These are phyloP conservation scores for Paguma larvata DNA, from an alignment of 2,797 vertebrate genomes.

Conservation along the genomic window DNA sequence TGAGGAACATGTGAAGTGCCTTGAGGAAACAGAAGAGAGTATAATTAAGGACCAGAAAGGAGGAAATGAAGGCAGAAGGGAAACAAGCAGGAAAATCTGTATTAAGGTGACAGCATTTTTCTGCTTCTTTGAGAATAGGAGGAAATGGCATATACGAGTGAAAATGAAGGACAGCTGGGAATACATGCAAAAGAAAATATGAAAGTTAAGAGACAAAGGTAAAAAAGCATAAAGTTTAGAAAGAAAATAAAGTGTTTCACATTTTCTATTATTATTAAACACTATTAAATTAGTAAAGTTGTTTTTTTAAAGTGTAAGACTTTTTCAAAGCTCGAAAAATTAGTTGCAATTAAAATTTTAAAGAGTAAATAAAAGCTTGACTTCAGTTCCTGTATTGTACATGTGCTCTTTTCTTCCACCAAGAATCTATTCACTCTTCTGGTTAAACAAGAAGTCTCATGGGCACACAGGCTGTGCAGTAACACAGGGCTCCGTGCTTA, in stretches of 20 bases:
- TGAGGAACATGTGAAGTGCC: not conserved
- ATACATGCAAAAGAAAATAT: not conserved
- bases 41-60: not conserved
- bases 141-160: no score
- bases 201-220: not conserved
- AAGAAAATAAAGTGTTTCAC: not conserved
- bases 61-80: not conserved
- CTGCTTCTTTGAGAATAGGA: not conserved
- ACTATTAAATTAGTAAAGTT: not conserved
- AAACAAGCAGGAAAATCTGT: not conserved
- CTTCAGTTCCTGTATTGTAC: not conserved
- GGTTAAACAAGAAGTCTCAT: not conserved
- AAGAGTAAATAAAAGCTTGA: not conserved
- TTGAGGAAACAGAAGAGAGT: not conserved
- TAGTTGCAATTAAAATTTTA: not conserved
- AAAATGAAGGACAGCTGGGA: not conserved
- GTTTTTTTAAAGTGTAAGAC: not conserved
- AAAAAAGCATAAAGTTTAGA: not conserved
- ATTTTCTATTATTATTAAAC: not conserved
- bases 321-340: not conserved
- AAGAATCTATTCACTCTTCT: not conserved
- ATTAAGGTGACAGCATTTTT: not conserved
- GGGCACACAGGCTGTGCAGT: rapidly evolving
- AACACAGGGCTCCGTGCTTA: rapidly evolving
- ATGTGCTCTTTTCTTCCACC: not conserved